Conservation (phyloP, 1,140 invertebrate species). For the Nymphalis io region DNA sequence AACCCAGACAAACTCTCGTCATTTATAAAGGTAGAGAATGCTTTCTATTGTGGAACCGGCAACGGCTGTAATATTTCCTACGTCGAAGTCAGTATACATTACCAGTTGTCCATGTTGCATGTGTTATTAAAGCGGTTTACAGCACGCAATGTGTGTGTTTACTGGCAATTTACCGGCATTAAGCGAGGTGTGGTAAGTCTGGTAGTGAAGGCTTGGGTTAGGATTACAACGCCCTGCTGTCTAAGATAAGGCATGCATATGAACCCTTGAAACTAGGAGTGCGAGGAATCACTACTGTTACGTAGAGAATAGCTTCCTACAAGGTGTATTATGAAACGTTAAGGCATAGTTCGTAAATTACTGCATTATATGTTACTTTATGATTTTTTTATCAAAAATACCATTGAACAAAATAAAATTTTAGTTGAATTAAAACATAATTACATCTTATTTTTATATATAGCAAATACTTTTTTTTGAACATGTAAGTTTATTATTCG, state of each 20-base stretch:
- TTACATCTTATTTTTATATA: too few relatives aligned
- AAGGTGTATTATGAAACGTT: background rate
- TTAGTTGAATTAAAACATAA: too few relatives aligned
- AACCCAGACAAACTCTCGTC: background rate
- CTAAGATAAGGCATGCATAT: slow-evolving; percentile 39
- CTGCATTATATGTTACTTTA: background rate
- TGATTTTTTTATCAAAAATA: too few relatives aligned
- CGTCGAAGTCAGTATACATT: slow-evolving; percentile 13
- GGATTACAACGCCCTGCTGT: slow-evolving; percentile 30
- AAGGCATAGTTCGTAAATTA: background rate
- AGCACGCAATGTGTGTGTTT: slow-evolving; percentile 18
- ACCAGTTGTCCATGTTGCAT: slow-evolving; percentile 12
- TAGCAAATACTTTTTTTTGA: too few relatives aligned
- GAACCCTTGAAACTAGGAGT: slow-evolving; percentile 33
- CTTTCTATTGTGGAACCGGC: slow-evolving; percentile 1
- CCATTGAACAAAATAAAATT: too few relatives aligned
- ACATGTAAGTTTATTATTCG: too few relatives aligned
- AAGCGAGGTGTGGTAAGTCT: slow-evolving; percentile 1
- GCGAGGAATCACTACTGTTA: background rate
- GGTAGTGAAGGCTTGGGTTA: slow-evolving; percentile 11
- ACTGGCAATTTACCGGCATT: slow-evolving; percentile 18
- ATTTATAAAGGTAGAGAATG: background rate
- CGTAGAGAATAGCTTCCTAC: background rate
- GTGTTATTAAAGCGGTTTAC: slow-evolving; percentile 17
- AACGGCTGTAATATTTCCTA: slow-evolving; percentile 12